Percentiles rank a stretch among this genome's conserved stretches.
Evolutionary conservation across 2,888 invertebrate genomes (phyloP).

Genomic region (Himalopsyche anomala): DNA sequence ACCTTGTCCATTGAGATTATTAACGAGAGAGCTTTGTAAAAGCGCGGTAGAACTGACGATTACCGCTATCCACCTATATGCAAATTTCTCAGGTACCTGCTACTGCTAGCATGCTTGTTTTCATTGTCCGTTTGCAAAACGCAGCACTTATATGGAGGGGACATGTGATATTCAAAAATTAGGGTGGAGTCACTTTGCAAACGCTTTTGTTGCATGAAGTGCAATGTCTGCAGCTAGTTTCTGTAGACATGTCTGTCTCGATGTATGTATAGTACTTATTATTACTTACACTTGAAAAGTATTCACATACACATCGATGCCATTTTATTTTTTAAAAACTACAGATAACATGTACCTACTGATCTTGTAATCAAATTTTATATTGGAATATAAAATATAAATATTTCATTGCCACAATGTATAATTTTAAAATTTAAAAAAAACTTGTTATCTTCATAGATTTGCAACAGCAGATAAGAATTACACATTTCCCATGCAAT

Average conservation of each 20-base stretch:
- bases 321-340: background rate
- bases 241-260: constrained; percentile 49
- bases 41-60: constrained; percentile 60
- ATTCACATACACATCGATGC: constrained; percentile 5
- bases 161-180: constrained; percentile 60
- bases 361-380: no score
- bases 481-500: no score
- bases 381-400: no score
- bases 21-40: constrained; percentile 46
- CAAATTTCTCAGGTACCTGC: constrained; percentile 64
- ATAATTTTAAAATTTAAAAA: no score
- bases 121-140: constrained; percentile 65
- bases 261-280: background rate
- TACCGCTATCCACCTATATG: constrained; percentile 60
- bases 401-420: no score
- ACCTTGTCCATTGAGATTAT: background rate
- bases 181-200: constrained; percentile 64
- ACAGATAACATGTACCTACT: no score
- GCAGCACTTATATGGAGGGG: constrained; percentile 60
- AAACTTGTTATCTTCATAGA: no score
- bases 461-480: no score
- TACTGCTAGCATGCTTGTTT: constrained; percentile 56
- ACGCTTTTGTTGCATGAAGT: constrained; percentile 72
- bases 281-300: background rate
- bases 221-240: constrained; percentile 75